Conservation (phyloP, 2,797 vertebrate species). For the Sebastes aleutianus region DNA sequence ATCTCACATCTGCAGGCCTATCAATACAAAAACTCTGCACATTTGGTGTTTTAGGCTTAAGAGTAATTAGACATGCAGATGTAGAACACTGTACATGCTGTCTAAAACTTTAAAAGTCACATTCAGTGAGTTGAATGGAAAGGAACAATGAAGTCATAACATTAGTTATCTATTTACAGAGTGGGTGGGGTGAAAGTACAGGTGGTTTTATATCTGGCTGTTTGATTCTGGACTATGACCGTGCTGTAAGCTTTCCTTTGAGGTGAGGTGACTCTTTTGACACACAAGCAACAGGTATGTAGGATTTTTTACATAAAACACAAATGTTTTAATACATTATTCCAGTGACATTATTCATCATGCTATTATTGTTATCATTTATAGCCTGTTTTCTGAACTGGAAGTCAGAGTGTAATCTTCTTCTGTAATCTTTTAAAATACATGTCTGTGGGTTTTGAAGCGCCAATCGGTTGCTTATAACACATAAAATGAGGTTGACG, state of each 20-base stretch:
- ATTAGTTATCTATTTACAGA: neutral
- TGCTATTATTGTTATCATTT: neutral
- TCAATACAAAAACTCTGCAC: neutral
- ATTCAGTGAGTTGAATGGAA: neutral
- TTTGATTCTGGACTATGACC: neutral
- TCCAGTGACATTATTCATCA: no score
- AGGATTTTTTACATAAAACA: neutral
- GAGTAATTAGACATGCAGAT: neutral
- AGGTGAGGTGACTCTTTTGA: neutral
- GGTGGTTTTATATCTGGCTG: neutral
- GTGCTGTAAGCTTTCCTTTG: neutral
- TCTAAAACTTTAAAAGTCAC: neutral
- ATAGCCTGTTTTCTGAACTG: neutral
- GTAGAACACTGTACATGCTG: neutral
- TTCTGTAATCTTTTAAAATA: neutral
- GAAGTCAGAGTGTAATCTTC: neutral
- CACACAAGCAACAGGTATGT: neutral
- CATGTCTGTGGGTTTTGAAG: no score
- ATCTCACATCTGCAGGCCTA: neutral
- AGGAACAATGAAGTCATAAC: neutral
- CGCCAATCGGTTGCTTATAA: neutral
- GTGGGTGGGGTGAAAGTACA: neutral
- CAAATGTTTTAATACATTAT: neutral
- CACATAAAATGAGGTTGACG: neutral
- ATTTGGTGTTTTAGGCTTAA: neutral